Conservation (phyloP, 1,140 invertebrate species). For the Drosophila kepulauana region DNA sequence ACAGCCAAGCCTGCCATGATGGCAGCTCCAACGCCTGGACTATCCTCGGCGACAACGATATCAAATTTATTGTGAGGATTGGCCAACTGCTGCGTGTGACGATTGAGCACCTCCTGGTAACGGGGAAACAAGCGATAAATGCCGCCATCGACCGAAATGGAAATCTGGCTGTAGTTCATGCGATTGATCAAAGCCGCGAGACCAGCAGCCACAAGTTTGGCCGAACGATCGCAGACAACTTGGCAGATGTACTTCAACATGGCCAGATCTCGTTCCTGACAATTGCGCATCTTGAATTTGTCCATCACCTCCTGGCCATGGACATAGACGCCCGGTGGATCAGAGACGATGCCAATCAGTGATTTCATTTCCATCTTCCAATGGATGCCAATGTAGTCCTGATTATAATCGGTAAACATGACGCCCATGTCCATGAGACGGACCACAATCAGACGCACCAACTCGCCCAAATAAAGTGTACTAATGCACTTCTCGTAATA, state of each 20-base stretch:
- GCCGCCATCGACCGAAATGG: constrained; percentile 99
- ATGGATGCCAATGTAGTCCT: constrained; percentile 52
- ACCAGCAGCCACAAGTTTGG: constrained; percentile 95
- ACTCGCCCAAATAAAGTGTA: constrained; percentile 95
- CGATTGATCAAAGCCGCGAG: constrained; percentile 92
- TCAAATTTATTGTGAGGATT: constrained; percentile 38
- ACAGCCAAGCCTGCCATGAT: constrained; percentile 56
- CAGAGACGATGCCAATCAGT: constrained; percentile 96
- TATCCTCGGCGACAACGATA: constrained; percentile 57
- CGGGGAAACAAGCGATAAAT: constrained; percentile 97
- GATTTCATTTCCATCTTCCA: constrained; percentile 95
- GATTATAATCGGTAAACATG: constrained; percentile 45
- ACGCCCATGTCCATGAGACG: constrained; percentile 52
- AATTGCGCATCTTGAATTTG: constrained; percentile 92
- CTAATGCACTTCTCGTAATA: constrained; percentile 97
- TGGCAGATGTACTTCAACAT: constrained; percentile 96
- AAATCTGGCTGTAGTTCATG: constrained; percentile 94
- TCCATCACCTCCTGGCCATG: constrained; percentile 95
- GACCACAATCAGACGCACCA: constrained; percentile 86
- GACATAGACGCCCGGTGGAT: constrained; percentile 91
- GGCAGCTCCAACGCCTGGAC: constrained; percentile 64
- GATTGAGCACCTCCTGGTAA: constrained; percentile 42
- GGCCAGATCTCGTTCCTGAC: constrained; percentile 93
- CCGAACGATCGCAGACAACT: constrained; percentile 94
- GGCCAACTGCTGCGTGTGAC: constrained; percentile 6